A percentile compares a stretch with the other conserved stretches of the same genome.
phyloP scores from a whole-genome alignment of 2,113 vertebrate genomes.

The Mandrillus leucophaeus region DNA sequence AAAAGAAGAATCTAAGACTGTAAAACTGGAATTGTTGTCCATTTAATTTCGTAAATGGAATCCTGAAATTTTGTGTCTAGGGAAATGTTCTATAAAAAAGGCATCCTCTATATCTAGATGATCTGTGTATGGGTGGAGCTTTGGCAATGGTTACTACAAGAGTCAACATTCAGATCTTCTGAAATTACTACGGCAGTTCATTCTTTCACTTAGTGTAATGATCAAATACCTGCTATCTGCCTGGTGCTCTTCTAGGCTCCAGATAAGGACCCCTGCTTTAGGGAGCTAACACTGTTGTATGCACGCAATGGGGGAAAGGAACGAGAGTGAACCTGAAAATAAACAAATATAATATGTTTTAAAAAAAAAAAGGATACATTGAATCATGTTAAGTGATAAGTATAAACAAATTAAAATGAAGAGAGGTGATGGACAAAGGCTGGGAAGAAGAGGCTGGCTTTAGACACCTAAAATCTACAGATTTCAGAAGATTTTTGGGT shows the following conservation, averaged over 20 bases:
- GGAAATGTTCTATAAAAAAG: neutral
- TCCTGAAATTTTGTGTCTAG: neutral
- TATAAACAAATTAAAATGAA: neutral
- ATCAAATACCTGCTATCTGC: neutral
- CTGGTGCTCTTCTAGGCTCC: neutral
- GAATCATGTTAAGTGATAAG: neutral
- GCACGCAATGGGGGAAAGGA: neutral
- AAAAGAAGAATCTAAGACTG: neutral
- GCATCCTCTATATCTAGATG: neutral
- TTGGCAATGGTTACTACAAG: neutral
- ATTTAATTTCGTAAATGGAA: neutral
- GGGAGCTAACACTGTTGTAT: neutral
- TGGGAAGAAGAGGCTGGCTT: neutral
- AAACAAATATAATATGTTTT: neutral
- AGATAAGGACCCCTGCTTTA: neutral
- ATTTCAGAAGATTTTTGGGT: neutral
- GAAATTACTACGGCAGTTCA: neutral
- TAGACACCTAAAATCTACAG: neutral
- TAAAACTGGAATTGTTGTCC: neutral
- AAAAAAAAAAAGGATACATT: neutral
- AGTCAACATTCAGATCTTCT: neutral
- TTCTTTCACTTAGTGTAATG: neutral
- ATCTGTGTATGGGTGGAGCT: neutral
- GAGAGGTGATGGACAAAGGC: neutral
- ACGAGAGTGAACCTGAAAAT: neutral